Conservation (phyloP, 2,888 invertebrate genomes). For the Cheilosia pagana region DNA sequence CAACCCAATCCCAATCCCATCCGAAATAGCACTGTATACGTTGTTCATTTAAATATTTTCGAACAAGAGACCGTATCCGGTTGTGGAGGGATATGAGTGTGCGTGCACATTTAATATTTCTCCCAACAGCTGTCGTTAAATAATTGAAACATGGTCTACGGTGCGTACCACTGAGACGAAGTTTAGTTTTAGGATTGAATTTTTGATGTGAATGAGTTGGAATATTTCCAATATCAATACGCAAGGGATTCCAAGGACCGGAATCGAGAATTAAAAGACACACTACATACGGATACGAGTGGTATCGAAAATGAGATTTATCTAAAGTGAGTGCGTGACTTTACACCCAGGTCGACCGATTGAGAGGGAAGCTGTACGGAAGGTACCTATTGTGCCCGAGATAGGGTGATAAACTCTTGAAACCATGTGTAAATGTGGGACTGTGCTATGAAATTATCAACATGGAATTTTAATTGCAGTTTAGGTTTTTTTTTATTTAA, state of each 20-base stretch:
- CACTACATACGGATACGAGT: background rate
- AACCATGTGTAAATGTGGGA: too few relatives aligned
- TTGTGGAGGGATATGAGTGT: background rate
- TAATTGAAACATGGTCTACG: conserved; percentile 33
- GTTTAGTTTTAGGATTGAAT: conserved; percentile 42
- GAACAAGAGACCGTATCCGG: conserved; percentile 2
- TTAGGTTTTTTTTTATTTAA: too few relatives aligned
- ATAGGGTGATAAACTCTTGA: too few relatives aligned
- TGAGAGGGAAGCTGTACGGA: too few relatives aligned
- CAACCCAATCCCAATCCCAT: background rate
- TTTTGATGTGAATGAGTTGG: conserved; percentile 25
- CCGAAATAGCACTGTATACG: conserved; percentile 12
- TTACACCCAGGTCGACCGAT: background rate
- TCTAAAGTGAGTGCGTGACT: background rate
- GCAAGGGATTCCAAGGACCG: conserved; percentile 9
- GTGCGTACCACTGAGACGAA: conserved; percentile 2
- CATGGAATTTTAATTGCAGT: too few relatives aligned
- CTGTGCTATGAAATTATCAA: too few relatives aligned
- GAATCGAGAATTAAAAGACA: background rate
- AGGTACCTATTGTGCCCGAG: too few relatives aligned
- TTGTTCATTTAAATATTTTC: conserved; percentile 33
- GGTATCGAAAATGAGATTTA: background rate
- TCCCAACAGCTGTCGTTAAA: conserved; percentile 41
- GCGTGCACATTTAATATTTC: conserved; percentile 18
- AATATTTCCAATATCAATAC: conserved; percentile 30